Evolutionary conservation across 2,113 vertebrate genomes (phyloP).

Genomic region (Colius striatus): DNA sequence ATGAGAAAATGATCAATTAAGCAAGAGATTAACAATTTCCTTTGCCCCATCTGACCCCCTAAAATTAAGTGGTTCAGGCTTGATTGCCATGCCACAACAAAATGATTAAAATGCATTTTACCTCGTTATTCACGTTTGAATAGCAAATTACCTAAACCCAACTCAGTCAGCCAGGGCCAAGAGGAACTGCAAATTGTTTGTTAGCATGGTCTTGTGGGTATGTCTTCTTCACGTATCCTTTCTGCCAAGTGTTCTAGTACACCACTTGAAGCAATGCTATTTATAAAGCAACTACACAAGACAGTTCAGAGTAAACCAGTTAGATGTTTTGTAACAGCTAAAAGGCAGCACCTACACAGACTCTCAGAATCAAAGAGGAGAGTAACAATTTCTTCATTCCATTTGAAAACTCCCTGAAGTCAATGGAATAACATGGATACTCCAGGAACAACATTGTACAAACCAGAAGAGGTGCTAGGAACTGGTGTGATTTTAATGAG

Average conservation of each 20-base stretch:
- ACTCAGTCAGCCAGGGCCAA: background rate
- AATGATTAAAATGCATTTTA: background rate
- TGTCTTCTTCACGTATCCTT: background rate
- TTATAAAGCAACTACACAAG: background rate
- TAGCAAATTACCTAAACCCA: slow-evolving; percentile 6
- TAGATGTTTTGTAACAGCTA: background rate
- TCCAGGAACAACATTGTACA: background rate
- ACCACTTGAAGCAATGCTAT: background rate
- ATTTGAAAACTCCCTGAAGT: background rate
- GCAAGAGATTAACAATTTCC: background rate
- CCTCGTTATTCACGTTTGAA: background rate
- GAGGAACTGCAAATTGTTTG: background rate
- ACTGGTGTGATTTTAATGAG: background rate
- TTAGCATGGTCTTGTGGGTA: background rate
- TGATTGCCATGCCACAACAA: background rate
- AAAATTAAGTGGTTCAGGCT: background rate
- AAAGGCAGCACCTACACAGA: background rate
- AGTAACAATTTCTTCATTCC: background rate
- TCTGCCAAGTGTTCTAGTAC: background rate
- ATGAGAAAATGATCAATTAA: background rate
- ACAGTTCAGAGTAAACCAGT: background rate
- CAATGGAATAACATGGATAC: background rate
- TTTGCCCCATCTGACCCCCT: background rate
- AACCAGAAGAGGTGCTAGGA: background rate
- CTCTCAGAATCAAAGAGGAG: background rate